These are phyloP conservation scores for Vulpes lagopus DNA, from an alignment of 2,113 vertebrate genomes.

Conservation along the genomic window DNA sequence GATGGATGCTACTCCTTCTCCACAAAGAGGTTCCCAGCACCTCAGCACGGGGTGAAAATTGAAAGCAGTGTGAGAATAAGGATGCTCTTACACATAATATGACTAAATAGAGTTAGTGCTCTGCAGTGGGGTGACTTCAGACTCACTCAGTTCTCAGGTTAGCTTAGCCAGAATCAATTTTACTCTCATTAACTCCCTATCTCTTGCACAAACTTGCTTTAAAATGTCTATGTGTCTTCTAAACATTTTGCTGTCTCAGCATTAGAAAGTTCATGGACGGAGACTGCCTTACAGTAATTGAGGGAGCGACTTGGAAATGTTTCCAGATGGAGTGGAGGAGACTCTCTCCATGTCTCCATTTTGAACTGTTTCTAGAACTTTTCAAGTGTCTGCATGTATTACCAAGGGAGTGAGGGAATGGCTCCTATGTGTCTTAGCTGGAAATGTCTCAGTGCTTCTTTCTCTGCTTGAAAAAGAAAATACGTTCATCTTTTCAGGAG, in stretches of 20 bases:
- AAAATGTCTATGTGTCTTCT: not conserved
- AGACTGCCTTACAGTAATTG: not conserved
- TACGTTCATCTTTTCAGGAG: not conserved
- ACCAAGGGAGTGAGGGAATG: not conserved
- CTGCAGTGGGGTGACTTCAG: too few species aligned
- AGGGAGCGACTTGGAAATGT: not conserved
- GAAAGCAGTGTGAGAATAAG: not conserved
- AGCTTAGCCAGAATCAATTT: not conserved
- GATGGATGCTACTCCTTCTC: not conserved
- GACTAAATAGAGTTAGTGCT: not conserved
- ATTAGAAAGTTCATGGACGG: not conserved
- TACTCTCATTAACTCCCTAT: not conserved
- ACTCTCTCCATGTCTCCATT: not conserved
- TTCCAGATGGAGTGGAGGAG: not conserved
- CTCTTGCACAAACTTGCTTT: not conserved
- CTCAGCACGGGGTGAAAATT: not conserved
- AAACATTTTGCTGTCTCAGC: not conserved
- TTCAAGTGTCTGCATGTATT: not conserved
- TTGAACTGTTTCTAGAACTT: not conserved
- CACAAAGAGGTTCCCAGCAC: not conserved
- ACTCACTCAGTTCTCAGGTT: not conserved
- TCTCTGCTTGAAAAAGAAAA: conserved; percentile 38
- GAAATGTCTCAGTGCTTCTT: not conserved
- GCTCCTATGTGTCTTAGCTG: not conserved
- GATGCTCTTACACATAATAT: not conserved